These are phyloP conservation scores for Theristicus caerulescens DNA, from an alignment of 2,113 vertebrate genomes.

Conservation along the genomic window DNA sequence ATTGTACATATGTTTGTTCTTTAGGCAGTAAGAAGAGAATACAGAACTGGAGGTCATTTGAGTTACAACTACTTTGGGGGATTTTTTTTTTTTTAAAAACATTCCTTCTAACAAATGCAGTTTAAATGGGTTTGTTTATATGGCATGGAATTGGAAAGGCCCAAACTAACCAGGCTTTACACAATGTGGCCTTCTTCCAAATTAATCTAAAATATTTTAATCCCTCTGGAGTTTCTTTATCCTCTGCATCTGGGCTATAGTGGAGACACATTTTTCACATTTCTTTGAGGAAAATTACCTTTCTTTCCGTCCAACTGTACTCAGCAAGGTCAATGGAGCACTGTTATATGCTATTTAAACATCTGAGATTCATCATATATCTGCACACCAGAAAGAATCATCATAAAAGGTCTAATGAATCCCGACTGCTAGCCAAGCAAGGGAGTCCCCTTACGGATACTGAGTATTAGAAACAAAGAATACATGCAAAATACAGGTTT, in stretches of 20 bases:
- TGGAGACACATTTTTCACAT: constrained; percentile 67
- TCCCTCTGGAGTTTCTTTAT: constrained; percentile 69
- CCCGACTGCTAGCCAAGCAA: constrained; percentile 34
- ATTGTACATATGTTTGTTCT: constrained; percentile 38
- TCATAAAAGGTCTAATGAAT: constrained; percentile 64
- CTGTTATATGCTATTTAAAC: constrained; percentile 64
- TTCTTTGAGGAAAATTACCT: constrained; percentile 69
- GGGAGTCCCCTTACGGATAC: constrained; percentile 30
- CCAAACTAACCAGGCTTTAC: constrained; percentile 49
- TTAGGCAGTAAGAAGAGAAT: constrained; percentile 38
- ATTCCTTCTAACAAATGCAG: constrained; percentile 49
- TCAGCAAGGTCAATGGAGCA: constrained; percentile 59
- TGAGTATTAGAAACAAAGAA: constrained; percentile 18
- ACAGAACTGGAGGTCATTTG: constrained; percentile 56
- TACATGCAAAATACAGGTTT: neutral
- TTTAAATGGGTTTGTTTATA: constrained; percentile 63
- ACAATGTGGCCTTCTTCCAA: constrained; percentile 60
- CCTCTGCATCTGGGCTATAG: constrained; percentile 60
- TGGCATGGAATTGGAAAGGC: constrained; percentile 32
- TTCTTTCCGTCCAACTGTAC: constrained; percentile 43
- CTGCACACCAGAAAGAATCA: constrained; percentile 68
- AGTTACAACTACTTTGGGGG: constrained; percentile 56
- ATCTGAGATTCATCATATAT: constrained; percentile 67
- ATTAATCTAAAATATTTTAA: constrained; percentile 69
- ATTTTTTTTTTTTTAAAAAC: neutral